Conservation (phyloP, 2,113 vertebrate species). For the Turdus rufiventris region DNA sequence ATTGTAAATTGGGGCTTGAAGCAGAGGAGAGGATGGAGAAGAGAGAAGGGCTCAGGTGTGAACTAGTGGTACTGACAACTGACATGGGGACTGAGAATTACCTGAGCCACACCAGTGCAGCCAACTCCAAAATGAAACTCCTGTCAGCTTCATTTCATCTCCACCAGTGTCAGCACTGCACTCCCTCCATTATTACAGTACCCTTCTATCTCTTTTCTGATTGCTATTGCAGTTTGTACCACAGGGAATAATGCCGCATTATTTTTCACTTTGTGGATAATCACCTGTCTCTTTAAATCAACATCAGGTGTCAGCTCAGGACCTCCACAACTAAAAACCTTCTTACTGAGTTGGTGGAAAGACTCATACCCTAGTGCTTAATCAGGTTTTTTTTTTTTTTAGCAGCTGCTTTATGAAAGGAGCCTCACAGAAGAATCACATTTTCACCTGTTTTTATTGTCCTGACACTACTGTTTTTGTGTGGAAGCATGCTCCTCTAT, state of each 20-base stretch:
- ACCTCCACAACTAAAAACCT: not conserved
- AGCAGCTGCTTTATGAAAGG: not conserved
- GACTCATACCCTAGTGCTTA: not conserved
- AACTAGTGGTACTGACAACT: not conserved
- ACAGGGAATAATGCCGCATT: slow-evolving; percentile 29
- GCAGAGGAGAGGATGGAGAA: not conserved
- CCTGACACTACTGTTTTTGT: not conserved
- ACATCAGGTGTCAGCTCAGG: not conserved
- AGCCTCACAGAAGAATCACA: not conserved
- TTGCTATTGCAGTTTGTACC: not conserved
- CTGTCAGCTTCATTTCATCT: slow-evolving; percentile 1
- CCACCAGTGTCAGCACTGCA: not conserved
- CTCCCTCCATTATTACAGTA: not conserved
- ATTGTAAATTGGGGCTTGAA: not conserved
- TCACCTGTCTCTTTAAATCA: slow-evolving; percentile 46
- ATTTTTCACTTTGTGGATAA: slow-evolving; percentile 43
- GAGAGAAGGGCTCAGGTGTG: not conserved
- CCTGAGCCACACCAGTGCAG: not conserved
- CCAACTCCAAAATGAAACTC: not conserved
- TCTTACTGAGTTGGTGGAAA: not conserved
- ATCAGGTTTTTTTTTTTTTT: not conserved
- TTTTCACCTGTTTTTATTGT: not conserved
- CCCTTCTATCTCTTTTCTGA: not conserved
- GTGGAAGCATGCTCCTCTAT: not conserved
- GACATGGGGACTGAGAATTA: not conserved